Evolutionary conservation across 2,888 invertebrate species (phyloP).

Genomic region (Acronicta alni): DNA sequence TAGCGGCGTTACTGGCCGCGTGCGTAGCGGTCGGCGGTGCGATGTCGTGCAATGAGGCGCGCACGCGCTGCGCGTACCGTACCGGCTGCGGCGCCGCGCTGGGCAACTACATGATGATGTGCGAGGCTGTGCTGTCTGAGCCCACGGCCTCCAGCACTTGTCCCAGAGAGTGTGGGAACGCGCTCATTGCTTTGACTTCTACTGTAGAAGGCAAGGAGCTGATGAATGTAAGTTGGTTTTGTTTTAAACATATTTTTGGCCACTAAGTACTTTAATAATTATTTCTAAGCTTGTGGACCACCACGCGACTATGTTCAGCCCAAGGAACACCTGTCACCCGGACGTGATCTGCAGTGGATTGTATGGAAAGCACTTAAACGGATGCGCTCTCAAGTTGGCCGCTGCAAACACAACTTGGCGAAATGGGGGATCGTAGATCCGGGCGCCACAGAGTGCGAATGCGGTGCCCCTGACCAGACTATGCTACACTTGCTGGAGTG

Average conservation of each 20-base stretch:
- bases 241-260: not conserved
- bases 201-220: constrained; percentile 94
- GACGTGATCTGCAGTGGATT: too few relatives aligned
- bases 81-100: constrained; percentile 94
- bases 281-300: too few relatives aligned
- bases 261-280: too few relatives aligned
- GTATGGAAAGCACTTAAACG: too few relatives aligned
- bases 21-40: constrained; percentile 71
- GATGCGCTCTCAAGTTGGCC: too few relatives aligned
- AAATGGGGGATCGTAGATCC: too few relatives aligned
- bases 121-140: constrained; percentile 91
- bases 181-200: constrained; percentile 93
- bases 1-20: constrained; percentile 71
- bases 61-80: constrained; percentile 92
- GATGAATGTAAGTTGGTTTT: constrained; percentile 90
- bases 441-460: too few relatives aligned
- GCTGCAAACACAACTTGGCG: too few relatives aligned
- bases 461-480: too few relatives aligned
- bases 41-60: constrained; percentile 91
- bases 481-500: too few relatives aligned
- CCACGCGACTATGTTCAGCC: too few relatives aligned
- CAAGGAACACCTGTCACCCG: too few relatives aligned
- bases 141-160: constrained; percentile 85
- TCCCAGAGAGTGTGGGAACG: constrained; percentile 93
- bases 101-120: constrained; percentile 93